Percentiles rank a stretch among this genome's conserved stretches.
Conservation (phyloP, 2,888 invertebrate species). For the Anthoptus insignis region DNA sequence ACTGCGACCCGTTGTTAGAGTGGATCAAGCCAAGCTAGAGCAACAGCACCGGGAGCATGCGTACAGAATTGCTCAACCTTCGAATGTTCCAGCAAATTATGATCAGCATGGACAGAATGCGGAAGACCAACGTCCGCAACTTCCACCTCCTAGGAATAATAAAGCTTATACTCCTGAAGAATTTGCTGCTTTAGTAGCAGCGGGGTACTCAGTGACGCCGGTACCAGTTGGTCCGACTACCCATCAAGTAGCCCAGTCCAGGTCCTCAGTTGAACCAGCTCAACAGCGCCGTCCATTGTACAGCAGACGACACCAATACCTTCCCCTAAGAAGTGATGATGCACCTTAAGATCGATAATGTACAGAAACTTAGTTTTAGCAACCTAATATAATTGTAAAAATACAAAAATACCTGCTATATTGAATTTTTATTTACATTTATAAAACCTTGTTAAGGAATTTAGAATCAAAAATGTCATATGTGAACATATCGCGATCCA, state of each 20-base stretch:
- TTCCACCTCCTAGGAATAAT: constrained; percentile 82
- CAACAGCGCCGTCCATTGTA: constrained; percentile 52
- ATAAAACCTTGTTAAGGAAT: too few species aligned
- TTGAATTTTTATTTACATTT: neutral
- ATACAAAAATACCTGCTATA: neutral
- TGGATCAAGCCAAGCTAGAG: constrained; percentile 55
- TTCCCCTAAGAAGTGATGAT: constrained; percentile 79
- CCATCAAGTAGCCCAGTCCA: constrained; percentile 71
- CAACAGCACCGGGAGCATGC: constrained; percentile 51
- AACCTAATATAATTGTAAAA: constrained; percentile 57
- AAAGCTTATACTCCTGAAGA: constrained; percentile 84
- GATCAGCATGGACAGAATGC: constrained; percentile 70
- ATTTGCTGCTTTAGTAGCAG: constrained; percentile 79
- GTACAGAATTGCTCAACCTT: constrained; percentile 53
- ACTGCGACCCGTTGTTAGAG: constrained; percentile 61
- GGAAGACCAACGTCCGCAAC: constrained; percentile 73
- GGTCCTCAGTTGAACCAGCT: constrained; percentile 66
- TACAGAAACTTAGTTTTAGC: constrained; percentile 71
- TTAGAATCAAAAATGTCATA: too few species aligned
- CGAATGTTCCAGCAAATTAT: constrained; percentile 57
- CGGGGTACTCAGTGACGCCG: constrained; percentile 83
- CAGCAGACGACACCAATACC: constrained; percentile 74
- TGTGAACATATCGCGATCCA: too few species aligned
- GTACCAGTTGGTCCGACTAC: constrained; percentile 73
- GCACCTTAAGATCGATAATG: constrained; percentile 72